A percentile compares a stretch with the other conserved stretches of the same genome.
phyloP scores from a whole-genome alignment of 2,797 vertebrate species.

The Coluber constrictor region DNA sequence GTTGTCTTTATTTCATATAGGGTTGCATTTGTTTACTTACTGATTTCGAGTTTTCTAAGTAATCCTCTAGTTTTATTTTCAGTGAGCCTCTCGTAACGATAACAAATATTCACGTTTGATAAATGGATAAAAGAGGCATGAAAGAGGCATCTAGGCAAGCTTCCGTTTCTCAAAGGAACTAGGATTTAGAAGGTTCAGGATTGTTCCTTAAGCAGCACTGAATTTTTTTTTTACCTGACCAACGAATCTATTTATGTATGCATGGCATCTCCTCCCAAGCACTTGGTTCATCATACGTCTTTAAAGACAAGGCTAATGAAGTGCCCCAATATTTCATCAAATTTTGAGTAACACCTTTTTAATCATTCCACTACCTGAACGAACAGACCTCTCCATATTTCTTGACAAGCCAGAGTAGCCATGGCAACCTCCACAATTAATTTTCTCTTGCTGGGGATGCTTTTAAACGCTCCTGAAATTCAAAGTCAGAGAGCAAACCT shows the following conservation, averaged over 20 bases:
- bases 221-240: background rate
- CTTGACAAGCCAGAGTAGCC: background rate
- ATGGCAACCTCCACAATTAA: conserved; percentile 33
- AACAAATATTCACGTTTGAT: background rate
- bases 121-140: background rate
- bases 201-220: background rate
- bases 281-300: background rate
- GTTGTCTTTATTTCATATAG: background rate
- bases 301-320: conserved; percentile 1
- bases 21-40: background rate
- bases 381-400: background rate
- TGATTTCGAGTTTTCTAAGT: background rate
- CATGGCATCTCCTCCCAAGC: too few species aligned
- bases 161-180: background rate
- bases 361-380: background rate
- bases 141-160: background rate
- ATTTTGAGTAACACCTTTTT: conserved; percentile 26
- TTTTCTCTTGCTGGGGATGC: conserved; percentile 26
- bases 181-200: background rate
- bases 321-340: background rate
- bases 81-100: background rate
- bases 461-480: conserved; percentile 31
- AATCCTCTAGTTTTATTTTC: background rate
- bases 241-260: background rate
- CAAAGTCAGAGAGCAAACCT: background rate